Evolutionary conservation across 2,797 vertebrate genomes (phyloP).

Genomic region (Linurgus olivaceus): DNA sequence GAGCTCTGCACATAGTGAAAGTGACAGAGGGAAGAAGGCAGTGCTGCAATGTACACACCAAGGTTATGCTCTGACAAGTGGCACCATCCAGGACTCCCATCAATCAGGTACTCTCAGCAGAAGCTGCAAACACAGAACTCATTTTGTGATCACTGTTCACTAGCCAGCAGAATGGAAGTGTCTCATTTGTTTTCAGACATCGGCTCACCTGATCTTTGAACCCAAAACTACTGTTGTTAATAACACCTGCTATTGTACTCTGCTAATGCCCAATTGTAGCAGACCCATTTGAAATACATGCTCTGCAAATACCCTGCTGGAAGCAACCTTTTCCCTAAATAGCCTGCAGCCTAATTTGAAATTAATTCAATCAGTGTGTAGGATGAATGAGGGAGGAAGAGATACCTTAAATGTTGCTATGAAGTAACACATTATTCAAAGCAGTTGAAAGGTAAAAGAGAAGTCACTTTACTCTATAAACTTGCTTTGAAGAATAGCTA

Average conservation of each 20-base stretch:
- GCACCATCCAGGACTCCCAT: neutral
- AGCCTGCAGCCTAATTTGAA: neutral
- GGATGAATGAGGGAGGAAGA: neutral
- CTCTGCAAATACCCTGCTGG: neutral
- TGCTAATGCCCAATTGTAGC: neutral
- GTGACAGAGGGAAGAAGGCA: neutral
- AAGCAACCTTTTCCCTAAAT: neutral
- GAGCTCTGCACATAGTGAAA: neutral
- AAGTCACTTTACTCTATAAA: neutral
- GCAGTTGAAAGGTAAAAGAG: neutral
- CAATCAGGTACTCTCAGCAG: neutral
- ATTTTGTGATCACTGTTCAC: neutral
- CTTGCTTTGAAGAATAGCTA: neutral
- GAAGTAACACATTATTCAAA: neutral
- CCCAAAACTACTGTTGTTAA: neutral
- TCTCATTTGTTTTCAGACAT: neutral
- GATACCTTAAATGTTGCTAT: neutral
- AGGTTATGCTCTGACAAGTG: neutral
- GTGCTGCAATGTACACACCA: neutral
- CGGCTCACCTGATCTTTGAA: conserved; percentile 4
- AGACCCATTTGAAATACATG: neutral
- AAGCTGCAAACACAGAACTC: neutral
- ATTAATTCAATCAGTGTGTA: neutral
- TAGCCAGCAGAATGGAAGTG: neutral
- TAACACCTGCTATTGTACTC: neutral